Evolutionary conservation across 2,888 invertebrate genomes (phyloP).

Genomic region (Drosophila aldrichi): DNA sequence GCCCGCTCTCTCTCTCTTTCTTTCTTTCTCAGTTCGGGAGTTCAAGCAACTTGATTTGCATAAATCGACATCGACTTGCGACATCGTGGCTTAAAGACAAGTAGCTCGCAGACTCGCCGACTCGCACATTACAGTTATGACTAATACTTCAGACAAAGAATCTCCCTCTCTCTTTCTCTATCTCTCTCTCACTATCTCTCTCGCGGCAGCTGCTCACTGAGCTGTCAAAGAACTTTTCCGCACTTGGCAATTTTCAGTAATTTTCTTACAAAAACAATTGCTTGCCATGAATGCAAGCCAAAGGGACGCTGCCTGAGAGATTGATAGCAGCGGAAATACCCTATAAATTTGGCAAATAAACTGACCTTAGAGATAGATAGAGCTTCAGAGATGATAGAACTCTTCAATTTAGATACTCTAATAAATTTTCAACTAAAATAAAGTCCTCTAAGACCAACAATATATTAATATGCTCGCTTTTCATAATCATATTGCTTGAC

Average conservation of each 20-base stretch:
- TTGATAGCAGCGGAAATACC: slow-evolving; percentile 14
- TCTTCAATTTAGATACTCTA: no score
- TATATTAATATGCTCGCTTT: no score
- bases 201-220: slow-evolving; percentile 13
- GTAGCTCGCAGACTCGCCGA: slow-evolving; percentile 27
- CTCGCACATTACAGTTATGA: slow-evolving; percentile 67
- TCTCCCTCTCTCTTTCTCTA: not conserved
- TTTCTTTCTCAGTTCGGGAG: slow-evolving; percentile 23
- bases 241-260: slow-evolving; percentile 75
- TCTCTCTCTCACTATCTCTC: not conserved
- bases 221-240: slow-evolving; percentile 67
- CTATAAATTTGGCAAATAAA: not conserved
- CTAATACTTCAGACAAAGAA: slow-evolving; percentile 65
- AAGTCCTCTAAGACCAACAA: no score
- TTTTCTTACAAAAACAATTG: slow-evolving; percentile 68
- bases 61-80: slow-evolving; percentile 51
- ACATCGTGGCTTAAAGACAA: slow-evolving; percentile 22
- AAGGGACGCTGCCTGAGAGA: not conserved
- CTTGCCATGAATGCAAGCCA: slow-evolving; percentile 38
- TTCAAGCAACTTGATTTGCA: slow-evolving; percentile 77
- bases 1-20: not conserved
- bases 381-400: no score
- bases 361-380: accelerated
- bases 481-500: not conserved
- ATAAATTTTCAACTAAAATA: no score